Percentiles rank a stretch among this genome's conserved stretches.
These are phyloP conservation scores for Zosterops hypoxanthus DNA, from an alignment of 2,113 vertebrate genomes.

Conservation along the genomic window DNA sequence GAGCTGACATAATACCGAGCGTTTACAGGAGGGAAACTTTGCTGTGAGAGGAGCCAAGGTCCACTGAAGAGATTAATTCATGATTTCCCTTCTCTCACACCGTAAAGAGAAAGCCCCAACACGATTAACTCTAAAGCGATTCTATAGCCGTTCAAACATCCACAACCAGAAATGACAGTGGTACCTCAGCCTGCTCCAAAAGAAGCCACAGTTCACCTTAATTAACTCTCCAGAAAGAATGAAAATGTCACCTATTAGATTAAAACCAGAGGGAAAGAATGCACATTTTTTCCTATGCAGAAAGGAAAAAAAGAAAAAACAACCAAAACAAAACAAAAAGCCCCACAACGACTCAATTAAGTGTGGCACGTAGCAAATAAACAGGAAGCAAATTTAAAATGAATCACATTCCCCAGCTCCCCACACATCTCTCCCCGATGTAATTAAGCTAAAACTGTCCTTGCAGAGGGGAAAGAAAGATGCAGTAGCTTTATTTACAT, in stretches of 20 bases:
- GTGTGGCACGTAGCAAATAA: neutral
- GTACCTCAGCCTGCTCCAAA: neutral
- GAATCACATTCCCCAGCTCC: neutral
- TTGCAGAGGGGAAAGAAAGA: neutral
- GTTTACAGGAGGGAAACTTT: conserved; percentile 4
- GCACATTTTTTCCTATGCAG: neutral
- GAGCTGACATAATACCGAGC: conserved; percentile 35
- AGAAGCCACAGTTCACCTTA: neutral
- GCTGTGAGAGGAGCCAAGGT: neutral
- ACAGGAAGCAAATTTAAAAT: neutral
- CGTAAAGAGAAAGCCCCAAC: neutral
- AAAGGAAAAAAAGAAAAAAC: neutral
- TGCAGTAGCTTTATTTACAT: conserved; percentile 26
- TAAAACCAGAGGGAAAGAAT: neutral
- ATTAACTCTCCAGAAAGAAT: neutral
- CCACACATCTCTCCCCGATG: neutral
- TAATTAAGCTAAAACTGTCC: conserved; percentile 10
- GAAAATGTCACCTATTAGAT: neutral
- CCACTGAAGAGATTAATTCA: conserved; percentile 42
- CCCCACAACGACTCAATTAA: neutral
- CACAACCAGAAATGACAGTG: neutral
- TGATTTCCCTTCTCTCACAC: neutral
- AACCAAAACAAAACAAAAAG: neutral
- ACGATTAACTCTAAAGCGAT: neutral
- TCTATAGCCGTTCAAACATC: neutral